These are phyloP conservation scores for Hippolais icterina DNA, from an alignment of 2,113 vertebrate species.

Conservation along the genomic window DNA sequence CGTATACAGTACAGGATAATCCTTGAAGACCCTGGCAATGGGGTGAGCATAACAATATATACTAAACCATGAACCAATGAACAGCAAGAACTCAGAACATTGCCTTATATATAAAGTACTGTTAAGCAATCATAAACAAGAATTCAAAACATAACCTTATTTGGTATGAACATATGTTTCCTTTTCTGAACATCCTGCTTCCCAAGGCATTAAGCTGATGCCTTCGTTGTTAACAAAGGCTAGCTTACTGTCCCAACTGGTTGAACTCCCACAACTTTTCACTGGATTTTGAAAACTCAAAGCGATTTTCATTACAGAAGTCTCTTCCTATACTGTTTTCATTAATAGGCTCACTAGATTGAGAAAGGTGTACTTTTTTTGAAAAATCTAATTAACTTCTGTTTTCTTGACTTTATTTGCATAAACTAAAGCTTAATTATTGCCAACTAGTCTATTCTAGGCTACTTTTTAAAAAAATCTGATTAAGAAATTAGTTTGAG, in stretches of 20 bases:
- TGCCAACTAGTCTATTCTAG: neutral
- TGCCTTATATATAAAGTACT: neutral
- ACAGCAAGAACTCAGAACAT: neutral
- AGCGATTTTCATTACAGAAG: neutral
- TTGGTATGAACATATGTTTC: neutral
- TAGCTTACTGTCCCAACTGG: neutral
- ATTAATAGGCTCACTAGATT: neutral
- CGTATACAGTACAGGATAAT: neutral
- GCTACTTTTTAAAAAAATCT: neutral
- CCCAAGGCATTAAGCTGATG: neutral
- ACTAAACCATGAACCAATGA: neutral
- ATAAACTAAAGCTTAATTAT: neutral
- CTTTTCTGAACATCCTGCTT: neutral
- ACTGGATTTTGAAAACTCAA: neutral
- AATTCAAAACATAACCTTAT: neutral
- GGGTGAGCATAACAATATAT: neutral
- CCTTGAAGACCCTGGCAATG: neutral
- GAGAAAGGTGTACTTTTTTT: neutral
- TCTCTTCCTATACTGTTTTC: neutral
- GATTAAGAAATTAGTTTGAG: neutral
- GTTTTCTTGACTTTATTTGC: neutral
- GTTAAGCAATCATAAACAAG: neutral
- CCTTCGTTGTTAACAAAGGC: neutral
- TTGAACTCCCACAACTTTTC: neutral
- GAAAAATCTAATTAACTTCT: neutral